A percentile compares a stretch with the other conserved stretches of the same genome.
Evolutionary conservation across 1,140 invertebrate genomes (phyloP).

Genomic region (Vanessa tameamea): DNA sequence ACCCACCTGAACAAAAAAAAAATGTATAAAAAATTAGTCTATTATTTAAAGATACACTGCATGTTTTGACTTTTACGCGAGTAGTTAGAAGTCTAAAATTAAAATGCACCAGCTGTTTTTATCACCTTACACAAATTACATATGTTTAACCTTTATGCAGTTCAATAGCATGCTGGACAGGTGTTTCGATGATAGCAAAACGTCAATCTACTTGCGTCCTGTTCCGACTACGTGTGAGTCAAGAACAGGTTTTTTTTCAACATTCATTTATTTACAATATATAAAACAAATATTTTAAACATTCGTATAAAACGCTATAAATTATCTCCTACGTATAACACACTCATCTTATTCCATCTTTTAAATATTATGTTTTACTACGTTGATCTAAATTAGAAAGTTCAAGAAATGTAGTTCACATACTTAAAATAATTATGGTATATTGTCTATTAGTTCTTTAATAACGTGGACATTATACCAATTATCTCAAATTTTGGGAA

Average conservation of each 20-base stretch:
- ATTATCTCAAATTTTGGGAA: too few species aligned
- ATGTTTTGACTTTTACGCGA: not conserved
- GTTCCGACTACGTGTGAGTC: not conserved
- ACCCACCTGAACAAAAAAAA: conserved; percentile 87
- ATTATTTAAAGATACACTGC: not conserved
- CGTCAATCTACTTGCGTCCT: conserved; percentile 9
- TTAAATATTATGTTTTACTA: too few species aligned
- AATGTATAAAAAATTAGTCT: not conserved
- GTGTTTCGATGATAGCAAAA: conserved; percentile 26
- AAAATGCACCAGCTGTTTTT: conserved; percentile 28
- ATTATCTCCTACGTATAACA: too few species aligned
- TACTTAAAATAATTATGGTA: too few species aligned
- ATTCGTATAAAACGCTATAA: too few species aligned
- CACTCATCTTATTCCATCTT: too few species aligned
- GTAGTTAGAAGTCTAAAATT: not conserved
- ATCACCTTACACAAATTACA: conserved; percentile 36
- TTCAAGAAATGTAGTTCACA: too few species aligned
- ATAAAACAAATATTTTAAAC: too few species aligned
- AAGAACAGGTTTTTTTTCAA: not conserved
- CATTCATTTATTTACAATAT: too few species aligned
- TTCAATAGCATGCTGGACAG: conserved; percentile 24
- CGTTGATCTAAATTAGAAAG: too few species aligned
- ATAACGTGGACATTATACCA: too few species aligned
- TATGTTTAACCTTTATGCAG: conserved; percentile 41
- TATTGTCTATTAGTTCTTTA: too few species aligned